Evolutionary conservation across 2,113 vertebrate species (phyloP).

Genomic region (Dermatemys mawii): DNA sequence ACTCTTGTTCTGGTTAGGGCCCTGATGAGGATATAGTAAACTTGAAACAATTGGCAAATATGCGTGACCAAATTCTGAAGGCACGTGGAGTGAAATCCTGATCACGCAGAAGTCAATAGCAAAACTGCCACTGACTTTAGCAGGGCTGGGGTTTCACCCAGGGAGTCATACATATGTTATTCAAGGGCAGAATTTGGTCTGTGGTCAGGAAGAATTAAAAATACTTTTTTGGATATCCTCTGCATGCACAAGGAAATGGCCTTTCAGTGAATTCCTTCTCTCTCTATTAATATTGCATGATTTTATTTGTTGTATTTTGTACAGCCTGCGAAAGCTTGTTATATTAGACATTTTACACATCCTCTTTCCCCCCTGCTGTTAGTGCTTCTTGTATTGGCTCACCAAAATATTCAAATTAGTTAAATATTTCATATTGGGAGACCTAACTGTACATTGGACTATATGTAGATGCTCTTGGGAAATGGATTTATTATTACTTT

Average conservation of each 20-base stretch:
- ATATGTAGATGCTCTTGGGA: slow-evolving; percentile 28
- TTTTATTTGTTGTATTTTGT: slow-evolving; percentile 32
- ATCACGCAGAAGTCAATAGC: neutral
- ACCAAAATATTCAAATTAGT: slow-evolving; percentile 50
- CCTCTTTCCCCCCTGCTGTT: neutral
- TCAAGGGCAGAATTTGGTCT: neutral
- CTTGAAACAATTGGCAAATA: neutral
- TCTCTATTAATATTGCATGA: slow-evolving; percentile 23
- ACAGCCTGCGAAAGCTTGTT: neutral
- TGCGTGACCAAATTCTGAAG: neutral
- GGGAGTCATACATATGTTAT: neutral
- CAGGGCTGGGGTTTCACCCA: neutral
- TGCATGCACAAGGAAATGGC: neutral
- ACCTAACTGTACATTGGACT: neutral
- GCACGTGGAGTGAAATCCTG: neutral
- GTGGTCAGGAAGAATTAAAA: neutral
- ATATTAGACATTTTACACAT: slow-evolving; percentile 37
- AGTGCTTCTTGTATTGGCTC: neutral
- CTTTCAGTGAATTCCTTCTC: neutral
- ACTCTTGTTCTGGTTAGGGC: neutral
- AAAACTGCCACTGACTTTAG: neutral
- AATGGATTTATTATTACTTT: slow-evolving; percentile 62
- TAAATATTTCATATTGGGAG: slow-evolving; percentile 63
- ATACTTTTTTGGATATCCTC: neutral
- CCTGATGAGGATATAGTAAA: neutral